A percentile compares a stretch with the other conserved stretches of the same genome.
These are phyloP conservation scores for Leptinotarsa defecta DNA, from an alignment of 1,140 invertebrate species.

Conservation along the genomic window DNA sequence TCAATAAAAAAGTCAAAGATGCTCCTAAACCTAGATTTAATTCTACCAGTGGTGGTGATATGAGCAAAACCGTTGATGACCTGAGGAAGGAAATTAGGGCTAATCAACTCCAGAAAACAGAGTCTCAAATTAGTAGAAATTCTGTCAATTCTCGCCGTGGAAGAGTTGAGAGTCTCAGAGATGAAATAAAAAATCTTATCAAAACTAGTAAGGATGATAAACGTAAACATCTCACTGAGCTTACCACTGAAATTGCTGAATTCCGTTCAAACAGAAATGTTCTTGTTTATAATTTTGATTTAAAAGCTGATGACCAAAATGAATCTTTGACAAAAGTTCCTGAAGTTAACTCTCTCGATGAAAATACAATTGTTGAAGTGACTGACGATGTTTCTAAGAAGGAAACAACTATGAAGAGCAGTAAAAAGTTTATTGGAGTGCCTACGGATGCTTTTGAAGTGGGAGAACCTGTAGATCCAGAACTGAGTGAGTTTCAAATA, in stretches of 20 bases:
- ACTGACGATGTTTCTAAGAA: not conserved
- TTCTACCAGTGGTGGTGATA: not conserved
- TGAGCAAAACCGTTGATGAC: not conserved
- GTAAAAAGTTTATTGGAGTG: too few species aligned
- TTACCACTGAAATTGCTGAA: slow-evolving; percentile 16
- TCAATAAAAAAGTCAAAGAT: not conserved
- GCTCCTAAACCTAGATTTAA: not conserved
- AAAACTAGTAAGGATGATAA: not conserved
- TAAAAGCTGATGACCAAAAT: not conserved
- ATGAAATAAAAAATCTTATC: slow-evolving; percentile 23
- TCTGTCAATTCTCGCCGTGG: not conserved
- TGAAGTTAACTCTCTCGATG: not conserved
- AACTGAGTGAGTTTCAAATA: too few species aligned
- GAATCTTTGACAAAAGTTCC: not conserved
- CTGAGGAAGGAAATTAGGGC: not conserved
- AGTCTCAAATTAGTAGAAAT: not conserved
- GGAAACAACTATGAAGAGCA: too few species aligned
- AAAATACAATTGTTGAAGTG: not conserved
- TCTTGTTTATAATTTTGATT: slow-evolving; percentile 19
- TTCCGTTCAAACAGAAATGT: not conserved
- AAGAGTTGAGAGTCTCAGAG: not conserved
- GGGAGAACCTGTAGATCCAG: too few species aligned
- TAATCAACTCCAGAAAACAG: not conserved
- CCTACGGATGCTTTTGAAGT: too few species aligned
- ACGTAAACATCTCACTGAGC: slow-evolving; percentile 8